Percentiles rank a stretch among this genome's conserved stretches.
Evolutionary conservation across 1,140 invertebrate genomes (phyloP).

Genomic region (Drosophila ficusphila): DNA sequence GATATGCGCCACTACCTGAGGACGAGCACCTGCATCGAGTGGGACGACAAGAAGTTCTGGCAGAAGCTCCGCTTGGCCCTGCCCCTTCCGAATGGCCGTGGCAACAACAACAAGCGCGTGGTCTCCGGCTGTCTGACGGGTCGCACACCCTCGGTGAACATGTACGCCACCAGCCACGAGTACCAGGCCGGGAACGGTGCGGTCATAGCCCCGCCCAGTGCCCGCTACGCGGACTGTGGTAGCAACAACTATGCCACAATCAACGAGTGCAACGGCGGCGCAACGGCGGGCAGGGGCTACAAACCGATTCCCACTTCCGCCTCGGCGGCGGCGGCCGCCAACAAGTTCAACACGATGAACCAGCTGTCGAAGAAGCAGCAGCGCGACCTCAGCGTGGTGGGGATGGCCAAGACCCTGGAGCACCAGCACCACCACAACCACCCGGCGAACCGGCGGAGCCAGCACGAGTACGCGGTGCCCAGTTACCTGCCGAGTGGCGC

Average conservation of each 20-base stretch:
- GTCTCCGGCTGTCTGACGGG: conserved; percentile 50
- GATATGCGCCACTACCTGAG: conserved; percentile 95
- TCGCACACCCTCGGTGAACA: conserved; percentile 85
- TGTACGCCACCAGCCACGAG: conserved; percentile 86
- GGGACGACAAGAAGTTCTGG: conserved; percentile 97
- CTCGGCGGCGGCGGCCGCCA: conserved; percentile 64
- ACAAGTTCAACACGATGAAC: conserved; percentile 80
- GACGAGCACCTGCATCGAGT: conserved; percentile 95
- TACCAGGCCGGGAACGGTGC: conserved; percentile 55
- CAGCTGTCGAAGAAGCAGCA: conserved; percentile 72
- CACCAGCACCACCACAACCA: conserved; percentile 69
- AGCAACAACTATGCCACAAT: conserved; percentile 82
- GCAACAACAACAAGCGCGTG: conserved; percentile 63
- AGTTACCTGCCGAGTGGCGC: conserved; percentile 49
- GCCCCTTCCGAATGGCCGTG: conserved; percentile 87
- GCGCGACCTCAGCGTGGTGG: conserved; percentile 58
- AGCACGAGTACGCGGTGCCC: conserved; percentile 83
- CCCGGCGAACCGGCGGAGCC: conserved; percentile 64
- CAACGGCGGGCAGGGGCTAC: conserved; percentile 47
- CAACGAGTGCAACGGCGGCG: conserved; percentile 69
- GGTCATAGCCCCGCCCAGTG: conserved; percentile 21
- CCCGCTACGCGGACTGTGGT: conserved; percentile 68
- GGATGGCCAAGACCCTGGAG: conserved; percentile 73
- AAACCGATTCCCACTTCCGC: conserved; percentile 73
- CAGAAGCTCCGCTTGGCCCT: conserved; percentile 95